phyloP scores from a whole-genome alignment of 2,888 invertebrate species.

The Mactromeris polynyma region DNA sequence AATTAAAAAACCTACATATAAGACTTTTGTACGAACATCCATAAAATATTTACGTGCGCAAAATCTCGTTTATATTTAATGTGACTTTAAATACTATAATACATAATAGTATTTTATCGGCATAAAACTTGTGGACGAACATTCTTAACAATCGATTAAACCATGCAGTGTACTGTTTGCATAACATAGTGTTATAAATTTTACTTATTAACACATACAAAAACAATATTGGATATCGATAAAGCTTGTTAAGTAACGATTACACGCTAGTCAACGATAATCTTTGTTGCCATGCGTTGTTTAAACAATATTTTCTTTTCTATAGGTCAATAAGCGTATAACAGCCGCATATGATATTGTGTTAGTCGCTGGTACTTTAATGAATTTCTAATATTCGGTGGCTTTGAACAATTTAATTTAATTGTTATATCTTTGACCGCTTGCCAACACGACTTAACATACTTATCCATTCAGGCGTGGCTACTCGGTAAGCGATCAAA shows the following conservation, averaged over 20 bases:
- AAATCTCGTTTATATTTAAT: too few species aligned
- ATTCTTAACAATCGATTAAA: too few species aligned
- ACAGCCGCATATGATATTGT: neutral
- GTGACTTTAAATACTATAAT: too few species aligned
- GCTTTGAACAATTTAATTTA: neutral
- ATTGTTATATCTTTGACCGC: slow-evolving; percentile 4
- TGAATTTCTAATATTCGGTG: neutral
- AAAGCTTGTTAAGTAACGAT: neutral
- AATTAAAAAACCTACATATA: too few species aligned
- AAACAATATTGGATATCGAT: neutral
- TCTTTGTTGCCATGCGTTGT: neutral
- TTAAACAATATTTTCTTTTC: neutral
- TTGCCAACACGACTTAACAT: neutral
- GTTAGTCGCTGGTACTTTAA: neutral
- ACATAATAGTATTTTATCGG: too few species aligned
- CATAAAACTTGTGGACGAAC: too few species aligned
- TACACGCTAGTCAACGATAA: neutral
- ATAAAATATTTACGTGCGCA: too few species aligned
- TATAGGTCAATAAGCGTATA: neutral
- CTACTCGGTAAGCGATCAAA: neutral
- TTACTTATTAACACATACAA: neutral
- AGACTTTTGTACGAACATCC: too few species aligned
- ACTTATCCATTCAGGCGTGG: slow-evolving; percentile 7
- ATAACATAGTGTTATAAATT: neutral
- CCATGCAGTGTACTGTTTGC: neutral